These are phyloP conservation scores for Calephelis nemesis DNA, from an alignment of 1,140 invertebrate genomes.

Conservation along the genomic window DNA sequence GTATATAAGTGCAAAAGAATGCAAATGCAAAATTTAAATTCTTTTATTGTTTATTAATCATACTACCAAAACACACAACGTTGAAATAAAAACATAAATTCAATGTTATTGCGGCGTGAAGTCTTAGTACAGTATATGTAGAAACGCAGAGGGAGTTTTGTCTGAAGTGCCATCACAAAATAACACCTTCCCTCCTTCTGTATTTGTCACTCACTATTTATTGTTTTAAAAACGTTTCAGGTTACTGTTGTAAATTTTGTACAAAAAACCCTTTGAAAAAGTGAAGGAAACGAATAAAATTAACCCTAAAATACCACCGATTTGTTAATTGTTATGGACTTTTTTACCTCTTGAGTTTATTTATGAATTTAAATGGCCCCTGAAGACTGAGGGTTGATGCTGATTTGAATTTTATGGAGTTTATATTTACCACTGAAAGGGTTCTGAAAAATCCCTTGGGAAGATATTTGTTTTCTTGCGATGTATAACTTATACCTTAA, in stretches of 20 bases:
- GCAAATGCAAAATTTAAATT: too few relatives aligned
- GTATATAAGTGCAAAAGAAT: too few relatives aligned
- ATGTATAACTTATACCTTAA: neutral
- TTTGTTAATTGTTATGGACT: constrained; percentile 73
- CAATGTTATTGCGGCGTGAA: too few relatives aligned
- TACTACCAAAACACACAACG: too few relatives aligned
- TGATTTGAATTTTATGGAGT: constrained; percentile 76
- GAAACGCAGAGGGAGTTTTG: neutral
- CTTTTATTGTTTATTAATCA: too few relatives aligned
- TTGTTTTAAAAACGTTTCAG: constrained; percentile 60
- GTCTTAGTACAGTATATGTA: neutral
- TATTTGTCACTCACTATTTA: constrained; percentile 70
- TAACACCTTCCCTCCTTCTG: constrained; percentile 42
- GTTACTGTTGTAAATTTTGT: constrained; percentile 57
- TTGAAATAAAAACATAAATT: too few relatives aligned
- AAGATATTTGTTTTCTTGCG: neutral
- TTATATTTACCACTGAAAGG: constrained; percentile 61
- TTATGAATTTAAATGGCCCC: constrained; percentile 71
- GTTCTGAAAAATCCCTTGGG: constrained; percentile 41
- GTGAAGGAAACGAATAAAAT: constrained; percentile 65
- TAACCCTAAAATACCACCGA: constrained; percentile 67
- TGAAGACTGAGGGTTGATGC: constrained; percentile 60
- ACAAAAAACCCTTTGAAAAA: constrained; percentile 43
- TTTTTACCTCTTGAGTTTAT: constrained; percentile 63
- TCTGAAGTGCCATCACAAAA: constrained; percentile 35